phyloP scores from a whole-genome alignment of 1,140 invertebrate species.

The Leptinotarsa texana region DNA sequence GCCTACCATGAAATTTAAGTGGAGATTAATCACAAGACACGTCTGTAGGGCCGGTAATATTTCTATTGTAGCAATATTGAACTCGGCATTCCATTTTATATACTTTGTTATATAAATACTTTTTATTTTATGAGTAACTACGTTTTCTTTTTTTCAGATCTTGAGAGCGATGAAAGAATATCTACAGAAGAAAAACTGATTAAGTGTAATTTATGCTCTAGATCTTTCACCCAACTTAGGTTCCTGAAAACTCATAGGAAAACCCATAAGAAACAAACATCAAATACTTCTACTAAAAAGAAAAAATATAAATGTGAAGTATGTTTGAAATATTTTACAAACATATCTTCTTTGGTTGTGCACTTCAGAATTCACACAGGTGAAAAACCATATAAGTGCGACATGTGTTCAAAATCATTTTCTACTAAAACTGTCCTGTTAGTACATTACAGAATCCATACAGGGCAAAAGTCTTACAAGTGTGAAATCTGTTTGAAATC shows the following conservation, averaged over 20 bases:
- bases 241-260: background rate
- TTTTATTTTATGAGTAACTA: no score
- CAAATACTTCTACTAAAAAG: background rate
- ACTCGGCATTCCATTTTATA: no score
- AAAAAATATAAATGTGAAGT: background rate
- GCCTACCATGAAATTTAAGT: no score
- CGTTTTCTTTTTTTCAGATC: no score
- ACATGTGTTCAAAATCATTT: background rate
- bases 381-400: background rate
- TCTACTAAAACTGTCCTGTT: background rate
- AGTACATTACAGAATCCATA: background rate
- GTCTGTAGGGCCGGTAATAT: no score
- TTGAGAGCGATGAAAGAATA: no score
- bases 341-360: background rate
- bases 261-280: background rate
- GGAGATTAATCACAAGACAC: no score
- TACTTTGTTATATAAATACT: no score
- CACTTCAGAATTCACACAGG: background rate
- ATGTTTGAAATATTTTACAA: background rate
- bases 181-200: slow-evolving; percentile 30
- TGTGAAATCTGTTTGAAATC: slow-evolving; percentile 72
- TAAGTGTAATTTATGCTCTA: slow-evolving; percentile 66
- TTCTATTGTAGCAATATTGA: no score
- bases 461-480: background rate
- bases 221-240: background rate